Base-by-base conservation (phyloP, 1,140 invertebrate genomes). In the Dendrolimus kikuchii region DNA sequence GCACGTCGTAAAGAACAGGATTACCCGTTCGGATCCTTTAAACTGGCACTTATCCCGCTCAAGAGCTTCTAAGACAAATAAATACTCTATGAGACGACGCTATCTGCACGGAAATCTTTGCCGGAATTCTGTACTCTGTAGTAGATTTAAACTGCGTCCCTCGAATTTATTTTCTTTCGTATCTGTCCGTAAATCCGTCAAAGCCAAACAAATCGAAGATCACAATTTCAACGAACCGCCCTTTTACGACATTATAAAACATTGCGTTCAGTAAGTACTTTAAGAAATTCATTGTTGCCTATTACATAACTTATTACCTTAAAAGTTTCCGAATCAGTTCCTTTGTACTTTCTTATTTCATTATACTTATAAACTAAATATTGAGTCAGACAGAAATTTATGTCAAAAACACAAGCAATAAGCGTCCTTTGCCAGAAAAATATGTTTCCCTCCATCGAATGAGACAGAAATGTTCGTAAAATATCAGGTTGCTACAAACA, bases 151-250 rank as follows among this genome's bases (percentile, higher is more conserved):
- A 7, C 7, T 23, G 23, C 23, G 23, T 23, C 23, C 23, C 23
- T 23, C 3, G 23, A 23, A 23, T 23, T 23, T 49, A 7, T 38
- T 46, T 6, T 6, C 57, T 56, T 68, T 66, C 61, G 60, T 62
- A 60, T 76, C 68, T 62, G 55, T 69, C 63, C 57, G 64, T 68
- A 63, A 68, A 68, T 62, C 49, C 63, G 67, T 68, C 59, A 77
- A 82, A 82, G 73, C 76, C 73, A 23, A 23, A 23, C 23, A 23
- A 23, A 23, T 23, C 23, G 23, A 3, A 23, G 23, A 23, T 23
- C 23, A 23, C 23, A 23, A 3, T 23, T 23, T 23, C 23, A 23
- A 23, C 23, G 23, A 23, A 23, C 23, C 23, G 23, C 23, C 23
- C 23, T 2, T 23, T 23, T 23, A 23, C 23, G 23, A 23, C 23